A percentile compares a stretch with the other conserved stretches of the same genome.
These are phyloP conservation scores for Lynx canadensis DNA, from an alignment of 2,113 vertebrate genomes.

Conservation along the genomic window DNA sequence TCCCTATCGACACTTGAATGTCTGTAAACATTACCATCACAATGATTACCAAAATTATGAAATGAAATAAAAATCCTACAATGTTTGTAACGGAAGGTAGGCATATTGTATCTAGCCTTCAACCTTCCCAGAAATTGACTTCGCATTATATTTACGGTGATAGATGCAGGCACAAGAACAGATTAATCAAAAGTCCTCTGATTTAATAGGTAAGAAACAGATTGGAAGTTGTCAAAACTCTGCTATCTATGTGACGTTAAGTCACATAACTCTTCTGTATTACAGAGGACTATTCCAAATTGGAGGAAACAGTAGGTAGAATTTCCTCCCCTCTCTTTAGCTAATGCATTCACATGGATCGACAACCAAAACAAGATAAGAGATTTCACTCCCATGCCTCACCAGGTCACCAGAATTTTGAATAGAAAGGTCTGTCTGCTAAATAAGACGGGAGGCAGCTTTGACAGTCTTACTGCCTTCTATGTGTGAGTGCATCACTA, in stretches of 20 bases:
- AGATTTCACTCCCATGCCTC: not conserved
- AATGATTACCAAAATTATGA: not conserved
- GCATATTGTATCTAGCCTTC: not conserved
- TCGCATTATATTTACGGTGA: not conserved
- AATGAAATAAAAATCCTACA: slow-evolving; percentile 13
- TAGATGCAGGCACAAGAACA: not conserved
- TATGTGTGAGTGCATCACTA: too few relatives aligned
- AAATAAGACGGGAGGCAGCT: not conserved
- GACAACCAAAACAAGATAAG: not conserved
- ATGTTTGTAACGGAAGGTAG: not conserved
- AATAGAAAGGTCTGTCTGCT: not conserved
- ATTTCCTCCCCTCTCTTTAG: not conserved
- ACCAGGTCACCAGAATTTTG: not conserved
- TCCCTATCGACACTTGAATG: not conserved
- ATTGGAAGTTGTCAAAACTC: slow-evolving; percentile 37
- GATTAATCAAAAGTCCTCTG: slow-evolving; percentile 35
- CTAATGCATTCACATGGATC: not conserved
- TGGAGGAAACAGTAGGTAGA: not conserved
- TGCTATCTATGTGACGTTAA: not conserved
- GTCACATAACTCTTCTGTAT: not conserved
- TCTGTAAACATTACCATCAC: not conserved
- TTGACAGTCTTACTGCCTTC: not conserved
- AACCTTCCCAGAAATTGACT: not conserved
- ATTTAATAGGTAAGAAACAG: slow-evolving; percentile 31
- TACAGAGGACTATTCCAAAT: not conserved